Conservation (phyloP, 2,797 vertebrate species). For the Anas bahamensis region DNA sequence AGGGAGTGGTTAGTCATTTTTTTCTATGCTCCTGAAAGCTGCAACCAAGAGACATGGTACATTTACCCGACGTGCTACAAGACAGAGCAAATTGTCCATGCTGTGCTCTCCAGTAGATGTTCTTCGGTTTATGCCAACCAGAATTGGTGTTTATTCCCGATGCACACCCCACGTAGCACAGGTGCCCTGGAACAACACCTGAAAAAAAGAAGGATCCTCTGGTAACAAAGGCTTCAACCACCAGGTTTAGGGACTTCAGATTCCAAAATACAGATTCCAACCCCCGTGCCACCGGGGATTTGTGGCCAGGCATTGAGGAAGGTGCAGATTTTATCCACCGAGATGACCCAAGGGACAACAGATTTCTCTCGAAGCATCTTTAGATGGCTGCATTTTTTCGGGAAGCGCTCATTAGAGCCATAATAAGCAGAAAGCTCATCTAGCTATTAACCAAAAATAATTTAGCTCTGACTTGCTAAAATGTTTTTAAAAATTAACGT, state of each 20-base stretch:
- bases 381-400: background rate
- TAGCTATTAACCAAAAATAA: background rate
- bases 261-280: background rate
- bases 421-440: background rate
- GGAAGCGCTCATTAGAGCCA: background rate
- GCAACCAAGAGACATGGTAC: background rate
- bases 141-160: accelerated
- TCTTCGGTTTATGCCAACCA: background rate
- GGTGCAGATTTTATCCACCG: background rate
- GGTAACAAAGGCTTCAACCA: background rate
- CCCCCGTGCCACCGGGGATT: background rate
- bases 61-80: background rate
- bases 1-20: background rate
- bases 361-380: background rate
- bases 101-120: background rate
- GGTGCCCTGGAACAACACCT: background rate
- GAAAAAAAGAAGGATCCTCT: background rate
- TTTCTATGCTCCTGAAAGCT: background rate
- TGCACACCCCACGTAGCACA: background rate
- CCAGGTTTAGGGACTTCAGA: background rate
- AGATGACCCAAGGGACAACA: background rate
- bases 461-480: background rate
- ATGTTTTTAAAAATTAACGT: background rate
- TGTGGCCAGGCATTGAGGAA: background rate
- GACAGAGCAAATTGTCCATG: background rate